Percentiles rank a stretch among this genome's conserved stretches.
Conservation (phyloP, 2,888 invertebrate genomes). For the Drosophila diplacantha region DNA sequence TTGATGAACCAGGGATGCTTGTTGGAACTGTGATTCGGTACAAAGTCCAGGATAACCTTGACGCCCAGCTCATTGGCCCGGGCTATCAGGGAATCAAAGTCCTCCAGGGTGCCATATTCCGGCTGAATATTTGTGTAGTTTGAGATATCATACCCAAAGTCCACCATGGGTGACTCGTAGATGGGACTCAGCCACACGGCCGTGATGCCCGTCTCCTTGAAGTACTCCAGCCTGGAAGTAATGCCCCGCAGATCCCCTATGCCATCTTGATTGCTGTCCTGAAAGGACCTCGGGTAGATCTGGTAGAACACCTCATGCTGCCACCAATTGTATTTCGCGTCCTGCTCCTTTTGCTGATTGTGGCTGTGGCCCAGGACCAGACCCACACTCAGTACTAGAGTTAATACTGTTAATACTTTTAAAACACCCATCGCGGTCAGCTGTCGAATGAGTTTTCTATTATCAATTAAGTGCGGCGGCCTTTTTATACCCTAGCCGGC, state of each 20-base stretch:
- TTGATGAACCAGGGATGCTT: constrained; percentile 88
- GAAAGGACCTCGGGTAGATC: constrained; percentile 88
- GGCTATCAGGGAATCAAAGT: constrained; percentile 82
- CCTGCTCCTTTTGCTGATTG: constrained; percentile 5
- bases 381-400: constrained; percentile 18
- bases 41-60: constrained; percentile 82
- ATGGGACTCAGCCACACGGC: constrained; percentile 87
- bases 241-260: constrained; percentile 82
- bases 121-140: constrained; percentile 84
- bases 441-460: constrained; percentile 25
- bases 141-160: constrained; percentile 88
- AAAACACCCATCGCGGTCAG: constrained; percentile 38
- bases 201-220: constrained; percentile 83
- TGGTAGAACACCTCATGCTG: constrained; percentile 87
- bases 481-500: constrained; percentile 53
- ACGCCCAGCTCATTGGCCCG: constrained; percentile 79
- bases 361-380: constrained; percentile 9
- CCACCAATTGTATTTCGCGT: constrained; percentile 82
- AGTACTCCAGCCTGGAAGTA: constrained; percentile 81
- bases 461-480: neutral
- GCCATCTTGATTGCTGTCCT: constrained; percentile 88
- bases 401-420: constrained; percentile 16
- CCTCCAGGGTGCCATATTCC: constrained; percentile 84
- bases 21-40: constrained; percentile 86
- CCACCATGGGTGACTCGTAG: constrained; percentile 82